Evolutionary conservation across 2,888 invertebrate species (phyloP).

Genomic region (Hypomecis atomaria): DNA sequence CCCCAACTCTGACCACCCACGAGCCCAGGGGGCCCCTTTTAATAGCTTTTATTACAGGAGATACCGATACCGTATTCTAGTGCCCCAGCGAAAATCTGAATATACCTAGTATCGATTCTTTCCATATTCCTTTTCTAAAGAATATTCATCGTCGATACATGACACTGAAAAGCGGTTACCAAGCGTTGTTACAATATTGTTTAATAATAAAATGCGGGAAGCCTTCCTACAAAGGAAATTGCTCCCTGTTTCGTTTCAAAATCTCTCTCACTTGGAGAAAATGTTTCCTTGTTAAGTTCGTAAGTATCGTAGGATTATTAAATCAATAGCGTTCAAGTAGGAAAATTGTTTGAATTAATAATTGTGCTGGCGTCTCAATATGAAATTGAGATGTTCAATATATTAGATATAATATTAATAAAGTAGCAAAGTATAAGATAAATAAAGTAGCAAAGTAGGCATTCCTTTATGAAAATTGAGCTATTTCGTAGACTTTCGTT

Average conservation of each 20-base stretch:
- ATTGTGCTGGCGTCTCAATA: background rate
- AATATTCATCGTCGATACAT: constrained; percentile 11
- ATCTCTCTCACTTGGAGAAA: constrained; percentile 12
- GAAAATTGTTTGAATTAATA: background rate
- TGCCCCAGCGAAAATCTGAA: too few relatives aligned
- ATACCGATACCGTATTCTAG: too few relatives aligned
- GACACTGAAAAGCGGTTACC: constrained; percentile 23
- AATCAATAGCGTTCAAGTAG: constrained; percentile 6
- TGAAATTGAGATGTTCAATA: background rate
- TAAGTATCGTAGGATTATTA: constrained; percentile 15
- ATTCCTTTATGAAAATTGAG: too few relatives aligned
- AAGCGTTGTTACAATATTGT: constrained; percentile 3
- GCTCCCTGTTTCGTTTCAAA: constrained; percentile 18
- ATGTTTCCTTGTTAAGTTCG: background rate
- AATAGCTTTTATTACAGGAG: too few relatives aligned
- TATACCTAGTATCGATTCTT: constrained; percentile 29
- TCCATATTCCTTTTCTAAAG: constrained; percentile 12
- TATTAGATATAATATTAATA: background rate
- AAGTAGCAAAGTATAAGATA: too few relatives aligned
- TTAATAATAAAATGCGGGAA: constrained; percentile 20
- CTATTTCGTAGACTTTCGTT: too few relatives aligned
- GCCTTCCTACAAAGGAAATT: constrained; percentile 17
- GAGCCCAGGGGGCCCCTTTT: too few relatives aligned
- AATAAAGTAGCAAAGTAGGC: too few relatives aligned
- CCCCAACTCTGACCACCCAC: too few relatives aligned